Conservation (phyloP, 37 sponge, comb jelly and placozoan genomes). For the Diacarnus erythraeanus region DNA sequence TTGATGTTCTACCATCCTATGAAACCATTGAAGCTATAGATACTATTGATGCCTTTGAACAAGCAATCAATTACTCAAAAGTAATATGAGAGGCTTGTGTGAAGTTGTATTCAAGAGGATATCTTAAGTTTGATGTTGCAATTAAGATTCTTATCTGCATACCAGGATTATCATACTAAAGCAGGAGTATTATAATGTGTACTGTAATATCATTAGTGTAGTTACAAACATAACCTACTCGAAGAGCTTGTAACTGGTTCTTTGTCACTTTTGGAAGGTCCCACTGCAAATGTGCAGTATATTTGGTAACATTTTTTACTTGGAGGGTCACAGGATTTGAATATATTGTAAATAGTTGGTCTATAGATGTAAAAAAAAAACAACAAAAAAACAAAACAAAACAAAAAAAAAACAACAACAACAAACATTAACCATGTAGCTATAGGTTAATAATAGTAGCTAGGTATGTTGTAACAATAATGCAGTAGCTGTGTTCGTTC, state of each 20-base stretch:
- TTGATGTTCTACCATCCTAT: too few relatives aligned
- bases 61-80: background rate
- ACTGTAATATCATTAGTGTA: background rate
- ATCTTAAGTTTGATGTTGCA: too few relatives aligned
- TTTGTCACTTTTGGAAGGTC: background rate
- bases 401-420: too few relatives aligned
- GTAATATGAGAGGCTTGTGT: background rate
- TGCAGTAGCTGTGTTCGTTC: too few relatives aligned
- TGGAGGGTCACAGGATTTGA: background rate
- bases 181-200: background rate
- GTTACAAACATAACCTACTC: slow-evolving; percentile 2
- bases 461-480: too few relatives aligned
- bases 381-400: too few relatives aligned
- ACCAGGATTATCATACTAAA: background rate
- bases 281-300: background rate
- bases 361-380: background rate
- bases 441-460: too few relatives aligned
- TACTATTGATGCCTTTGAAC: background rate
- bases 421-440: too few relatives aligned
- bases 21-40: too few relatives aligned
- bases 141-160: background rate
- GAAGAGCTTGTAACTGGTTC: background rate
- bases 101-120: background rate
- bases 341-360: background rate
- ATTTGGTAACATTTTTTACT: background rate